phyloP scores from a whole-genome alignment of 2,888 invertebrate species.

The Ceriagrion tenellum region DNA sequence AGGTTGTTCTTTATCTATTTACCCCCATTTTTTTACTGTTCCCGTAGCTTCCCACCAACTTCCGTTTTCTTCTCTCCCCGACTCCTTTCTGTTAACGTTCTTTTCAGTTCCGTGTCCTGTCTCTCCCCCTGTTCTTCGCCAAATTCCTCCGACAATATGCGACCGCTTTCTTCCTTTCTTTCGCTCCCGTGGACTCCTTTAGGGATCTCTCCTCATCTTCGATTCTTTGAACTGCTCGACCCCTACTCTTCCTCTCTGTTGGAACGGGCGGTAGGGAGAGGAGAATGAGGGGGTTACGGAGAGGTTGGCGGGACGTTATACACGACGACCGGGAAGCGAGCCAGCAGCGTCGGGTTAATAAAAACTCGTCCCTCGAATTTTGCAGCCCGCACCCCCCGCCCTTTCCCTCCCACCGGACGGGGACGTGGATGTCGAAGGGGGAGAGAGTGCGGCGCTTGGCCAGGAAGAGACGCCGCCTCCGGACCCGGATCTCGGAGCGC shows the following conservation, averaged over 20 bases:
- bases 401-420: no score
- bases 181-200: neutral
- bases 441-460: neutral
- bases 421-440: neutral
- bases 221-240: neutral
- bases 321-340: conserved; percentile 53
- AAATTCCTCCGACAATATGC: neutral
- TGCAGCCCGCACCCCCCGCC: conserved; percentile 7
- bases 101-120: neutral
- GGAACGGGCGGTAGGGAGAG: no score
- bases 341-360: conserved; percentile 43
- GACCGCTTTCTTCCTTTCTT: neutral
- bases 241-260: neutral
- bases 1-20: neutral
- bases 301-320: neutral
- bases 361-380: conserved; percentile 24
- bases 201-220: neutral
- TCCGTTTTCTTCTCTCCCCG: neutral
- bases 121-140: neutral
- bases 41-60: neutral
- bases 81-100: neutral
- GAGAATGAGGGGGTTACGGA: neutral
- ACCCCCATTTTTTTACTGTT: neutral
- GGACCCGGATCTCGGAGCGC: neutral
- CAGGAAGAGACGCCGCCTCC: neutral